Base-by-base conservation (phyloP, 2,113 vertebrate species). In the Herpailurus yagouaroundi region DNA sequence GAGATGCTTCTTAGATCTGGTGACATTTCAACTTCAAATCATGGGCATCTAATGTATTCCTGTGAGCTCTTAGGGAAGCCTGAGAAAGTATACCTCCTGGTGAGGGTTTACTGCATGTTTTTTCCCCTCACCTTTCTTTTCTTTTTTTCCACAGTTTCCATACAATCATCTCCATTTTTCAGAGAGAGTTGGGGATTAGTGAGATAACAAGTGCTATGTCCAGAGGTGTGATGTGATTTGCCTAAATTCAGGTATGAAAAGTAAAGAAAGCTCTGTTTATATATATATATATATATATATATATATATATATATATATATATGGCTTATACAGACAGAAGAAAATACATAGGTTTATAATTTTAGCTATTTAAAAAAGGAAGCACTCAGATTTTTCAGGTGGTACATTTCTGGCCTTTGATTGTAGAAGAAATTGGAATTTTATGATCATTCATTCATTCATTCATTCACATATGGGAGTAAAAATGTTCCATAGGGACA, bases 201-300 rank as follows among this genome's bases (percentile, higher is more conserved):
- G 66, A 7, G 68, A 83, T 55, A 79, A 7, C 52, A 90, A 79
- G 10, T 73, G 36, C 45, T 66, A 66, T 48, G 86, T 27, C 45
- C 55, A 52, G 41, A 73, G 41, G 19, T 66, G 18, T 86, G 13
- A 68, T 48, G 29, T 91, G 55, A 86, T 48, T 79, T 64, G 7
- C 18, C 7, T 55, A 91, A 85, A 86, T 80, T 94, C 33, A 84
- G 4, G 68, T 93, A 64, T 69, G 29, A 63, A 96, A 94, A 92
- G 52, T 73, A 86, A 85, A 45, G 55, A 21, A 77, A 92, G 2
- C 66, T 74, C n/a, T 81, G 25, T 77, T 96, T 55, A 83, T 18
- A 88, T 55, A n/a, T 15, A 63, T 25, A 41, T 79, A n/a, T 41
- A 41, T 41, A 6, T 41, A 45, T 1, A 8, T 45, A 8, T 7